These are phyloP conservation scores for Tragelaphus oryx DNA, from an alignment of 2,797 vertebrate genomes.

Conservation along the genomic window DNA sequence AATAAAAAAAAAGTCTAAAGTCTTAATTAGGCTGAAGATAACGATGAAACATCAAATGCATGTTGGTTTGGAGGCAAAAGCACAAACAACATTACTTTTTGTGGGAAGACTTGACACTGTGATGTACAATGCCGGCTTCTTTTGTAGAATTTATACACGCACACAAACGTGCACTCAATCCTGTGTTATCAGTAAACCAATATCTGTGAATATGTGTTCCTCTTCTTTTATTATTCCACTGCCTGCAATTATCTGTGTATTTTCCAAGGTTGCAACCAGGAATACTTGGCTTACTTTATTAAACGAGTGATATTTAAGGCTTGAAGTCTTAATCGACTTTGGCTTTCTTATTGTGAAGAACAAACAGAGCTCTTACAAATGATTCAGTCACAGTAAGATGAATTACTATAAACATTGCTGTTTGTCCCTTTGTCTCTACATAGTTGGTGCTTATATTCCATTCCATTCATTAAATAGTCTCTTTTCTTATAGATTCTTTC, in stretches of 20 bases:
- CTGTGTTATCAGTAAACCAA: background rate
- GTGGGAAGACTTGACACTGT: background rate
- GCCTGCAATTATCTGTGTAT: background rate
- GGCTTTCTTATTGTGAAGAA: background rate
- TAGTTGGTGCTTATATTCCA: background rate
- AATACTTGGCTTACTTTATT: background rate
- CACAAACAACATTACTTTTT: background rate
- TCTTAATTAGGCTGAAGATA: background rate
- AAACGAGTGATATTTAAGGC: conserved; percentile 13
- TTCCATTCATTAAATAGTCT: background rate
- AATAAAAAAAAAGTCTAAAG: background rate
- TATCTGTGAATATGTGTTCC: background rate
- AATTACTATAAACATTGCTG: background rate
- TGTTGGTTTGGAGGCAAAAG: background rate
- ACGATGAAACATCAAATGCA: background rate
- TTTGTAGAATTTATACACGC: background rate
- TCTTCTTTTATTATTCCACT: background rate
- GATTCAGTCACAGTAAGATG: background rate
- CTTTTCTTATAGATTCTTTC: background rate
- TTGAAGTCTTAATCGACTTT: conserved; percentile 28
- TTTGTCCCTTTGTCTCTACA: background rate
- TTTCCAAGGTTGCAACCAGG: background rate
- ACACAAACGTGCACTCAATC: background rate
- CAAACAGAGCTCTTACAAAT: background rate
- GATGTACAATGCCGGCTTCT: background rate